Evolutionary conservation across 2,797 vertebrate genomes (phyloP), one percentile per base, ranked within the genome.

Genomic region (Notolabrus celidotus): DNA sequence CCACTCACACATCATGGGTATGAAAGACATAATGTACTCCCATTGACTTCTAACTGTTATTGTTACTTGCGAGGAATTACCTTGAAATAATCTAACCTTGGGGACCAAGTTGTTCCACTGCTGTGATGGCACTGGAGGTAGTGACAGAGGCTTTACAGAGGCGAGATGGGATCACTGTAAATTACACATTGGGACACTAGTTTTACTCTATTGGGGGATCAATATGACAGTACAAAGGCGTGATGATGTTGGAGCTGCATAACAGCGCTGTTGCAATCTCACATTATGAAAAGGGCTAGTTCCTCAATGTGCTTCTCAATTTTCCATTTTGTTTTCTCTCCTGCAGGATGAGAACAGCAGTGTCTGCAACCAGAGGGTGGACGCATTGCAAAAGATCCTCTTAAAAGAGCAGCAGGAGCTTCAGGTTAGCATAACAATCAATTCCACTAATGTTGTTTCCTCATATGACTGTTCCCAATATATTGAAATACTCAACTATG

Each of bases 391-490:
- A 86, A 97, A 93, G 92, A 96, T 95, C 95, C 89, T 96, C 52
- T 94, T 92, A 78, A 96, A 95, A 76, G 96, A 96, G 86, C 95
- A 96, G 82, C 96, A 96, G 73, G 94, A 96, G 52, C 91, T 97
- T 47, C 96, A 98, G 96, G 97, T 97, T 85, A 73, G 92, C 42
- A 71, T 50, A 56, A 43, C n/a, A 69, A 66, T 77, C 29, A 34
- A 27, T 47, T 17, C 46, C 67, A 54, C 11, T 61, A 50, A 36
- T 7, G 4, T 7, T 22, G 9, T 50, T 2, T 54, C 46, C 15
- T 46, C n/a, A n/a, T 20, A 43, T 20, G 5, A 19, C 41, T 7
- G n/a, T 36, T 11, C 34, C 34, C 10, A 12, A 12, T 14, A 12
- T 12, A 36, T 4, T 12, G 4, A 14, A 11, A 4, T 12, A 4